A percentile compares a stretch with the other conserved stretches of the same genome.
Conservation (phyloP, 2,113 vertebrate species). For the Microcebus ravelobensis region DNA sequence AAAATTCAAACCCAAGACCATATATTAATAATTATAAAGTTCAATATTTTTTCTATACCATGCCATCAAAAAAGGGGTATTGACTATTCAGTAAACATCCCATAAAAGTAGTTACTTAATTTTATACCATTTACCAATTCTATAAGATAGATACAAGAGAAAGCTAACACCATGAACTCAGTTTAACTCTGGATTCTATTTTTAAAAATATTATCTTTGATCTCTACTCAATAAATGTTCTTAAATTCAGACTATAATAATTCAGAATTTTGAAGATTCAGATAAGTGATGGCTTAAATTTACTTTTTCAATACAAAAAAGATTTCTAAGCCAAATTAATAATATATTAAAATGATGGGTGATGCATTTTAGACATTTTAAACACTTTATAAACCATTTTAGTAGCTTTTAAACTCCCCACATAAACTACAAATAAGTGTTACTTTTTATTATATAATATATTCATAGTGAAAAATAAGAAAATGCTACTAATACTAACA, state of each 20-base stretch:
- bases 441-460: not conserved
- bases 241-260: not conserved
- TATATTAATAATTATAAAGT: not conserved
- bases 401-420: not conserved
- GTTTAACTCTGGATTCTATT: not conserved
- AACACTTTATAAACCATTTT: not conserved
- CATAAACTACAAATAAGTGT: not conserved
- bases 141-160: not conserved
- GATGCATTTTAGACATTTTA: not conserved
- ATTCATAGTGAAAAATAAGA: not conserved
- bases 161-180: not conserved
- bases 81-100: not conserved
- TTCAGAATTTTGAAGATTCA: conserved; percentile 18
- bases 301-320: conserved; percentile 6
- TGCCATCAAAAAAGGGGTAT: not conserved
- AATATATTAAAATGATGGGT: not conserved
- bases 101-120: not conserved
- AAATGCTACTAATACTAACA: not conserved
- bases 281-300: not conserved
- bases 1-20: not conserved
- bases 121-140: conserved; percentile 22
- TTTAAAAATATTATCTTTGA: conserved; percentile 17
- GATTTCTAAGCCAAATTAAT: not conserved
- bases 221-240: conserved; percentile 17
- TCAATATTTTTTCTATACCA: not conserved